Evolutionary conservation across 2,797 vertebrate genomes (phyloP).

Genomic region (Echiichthys vipera): DNA sequence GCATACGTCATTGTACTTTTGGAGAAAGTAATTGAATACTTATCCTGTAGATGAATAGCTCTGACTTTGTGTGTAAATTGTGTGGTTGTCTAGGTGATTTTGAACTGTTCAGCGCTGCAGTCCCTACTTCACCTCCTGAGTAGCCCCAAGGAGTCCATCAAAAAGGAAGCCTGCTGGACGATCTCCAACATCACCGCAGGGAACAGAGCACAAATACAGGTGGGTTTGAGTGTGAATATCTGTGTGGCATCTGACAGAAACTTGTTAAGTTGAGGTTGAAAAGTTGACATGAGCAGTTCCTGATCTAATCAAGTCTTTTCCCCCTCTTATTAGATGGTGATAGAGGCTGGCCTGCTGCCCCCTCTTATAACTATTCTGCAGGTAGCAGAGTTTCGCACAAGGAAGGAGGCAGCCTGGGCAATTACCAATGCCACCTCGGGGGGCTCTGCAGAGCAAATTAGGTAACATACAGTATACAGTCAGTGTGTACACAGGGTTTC

Average conservation of each 20-base stretch:
- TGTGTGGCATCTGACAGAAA: background rate
- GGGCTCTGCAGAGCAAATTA: constrained; percentile 96
- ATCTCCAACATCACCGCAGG: constrained; percentile 98
- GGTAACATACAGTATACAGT: constrained; percentile 75
- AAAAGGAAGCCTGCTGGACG: constrained; percentile 97
- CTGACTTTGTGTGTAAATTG: constrained; percentile 14
- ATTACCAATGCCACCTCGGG: constrained; percentile 97
- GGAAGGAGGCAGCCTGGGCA: constrained; percentile 97
- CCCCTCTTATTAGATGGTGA: constrained; percentile 88
- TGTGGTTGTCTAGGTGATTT: constrained; percentile 87
- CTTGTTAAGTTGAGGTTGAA: background rate
- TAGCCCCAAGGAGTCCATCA: constrained; percentile 96
- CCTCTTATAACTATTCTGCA: constrained; percentile 94
- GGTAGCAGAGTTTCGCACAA: constrained; percentile 96
- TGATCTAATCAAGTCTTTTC: background rate
- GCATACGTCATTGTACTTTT: background rate
- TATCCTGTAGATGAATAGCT: background rate
- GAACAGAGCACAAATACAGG: constrained; percentile 97
- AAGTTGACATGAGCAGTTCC: background rate
- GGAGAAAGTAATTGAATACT: background rate
- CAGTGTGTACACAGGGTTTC: background rate
- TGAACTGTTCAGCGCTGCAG: constrained; percentile 96
- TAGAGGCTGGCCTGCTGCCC: constrained; percentile 93
- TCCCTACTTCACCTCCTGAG: constrained; percentile 94
- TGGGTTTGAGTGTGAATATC: constrained; percentile 43